These are phyloP conservation scores for Leuciscus waleckii DNA, from an alignment of 2,797 vertebrate species.

Conservation along the genomic window DNA sequence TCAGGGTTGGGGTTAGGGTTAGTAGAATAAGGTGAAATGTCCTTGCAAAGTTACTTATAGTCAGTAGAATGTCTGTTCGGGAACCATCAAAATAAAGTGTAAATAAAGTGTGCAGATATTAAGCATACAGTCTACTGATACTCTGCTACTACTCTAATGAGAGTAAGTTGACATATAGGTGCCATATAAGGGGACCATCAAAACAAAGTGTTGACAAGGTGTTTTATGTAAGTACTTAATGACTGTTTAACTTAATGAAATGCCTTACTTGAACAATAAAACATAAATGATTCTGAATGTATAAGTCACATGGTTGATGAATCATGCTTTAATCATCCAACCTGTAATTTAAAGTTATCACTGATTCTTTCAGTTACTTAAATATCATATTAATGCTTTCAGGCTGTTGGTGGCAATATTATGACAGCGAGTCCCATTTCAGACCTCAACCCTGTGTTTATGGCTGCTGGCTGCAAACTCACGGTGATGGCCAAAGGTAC, in stretches of 20 bases:
- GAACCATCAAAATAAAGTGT: not conserved
- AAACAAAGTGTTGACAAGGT: not conserved
- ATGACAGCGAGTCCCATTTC: conserved; percentile 98
- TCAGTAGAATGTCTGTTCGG: not conserved
- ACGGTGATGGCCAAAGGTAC: conserved; percentile 87
- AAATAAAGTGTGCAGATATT: not conserved
- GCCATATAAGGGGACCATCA: not conserved
- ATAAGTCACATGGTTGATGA: not conserved
- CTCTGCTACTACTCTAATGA: not conserved
- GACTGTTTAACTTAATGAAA: not conserved
- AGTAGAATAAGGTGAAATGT: not conserved
- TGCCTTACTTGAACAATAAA: not conserved
- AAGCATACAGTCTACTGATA: not conserved
- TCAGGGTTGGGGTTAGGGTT: not conserved
- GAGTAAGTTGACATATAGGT: not conserved
- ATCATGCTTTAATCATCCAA: not conserved
- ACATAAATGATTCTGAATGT: not conserved
- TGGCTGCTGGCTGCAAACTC: conserved; percentile 86
- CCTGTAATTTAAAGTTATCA: not conserved
- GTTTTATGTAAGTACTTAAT: not conserved
- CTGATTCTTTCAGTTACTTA: not conserved
- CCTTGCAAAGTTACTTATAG: not conserved
- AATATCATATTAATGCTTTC: conserved; percentile 35
- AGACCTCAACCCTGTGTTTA: conserved; percentile 95
- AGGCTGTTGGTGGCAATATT: conserved; percentile 97